Percentiles rank a stretch among this genome's conserved stretches.
Evolutionary conservation across 2,113 vertebrate species (phyloP).

Genomic region (Albula goreensis): DNA sequence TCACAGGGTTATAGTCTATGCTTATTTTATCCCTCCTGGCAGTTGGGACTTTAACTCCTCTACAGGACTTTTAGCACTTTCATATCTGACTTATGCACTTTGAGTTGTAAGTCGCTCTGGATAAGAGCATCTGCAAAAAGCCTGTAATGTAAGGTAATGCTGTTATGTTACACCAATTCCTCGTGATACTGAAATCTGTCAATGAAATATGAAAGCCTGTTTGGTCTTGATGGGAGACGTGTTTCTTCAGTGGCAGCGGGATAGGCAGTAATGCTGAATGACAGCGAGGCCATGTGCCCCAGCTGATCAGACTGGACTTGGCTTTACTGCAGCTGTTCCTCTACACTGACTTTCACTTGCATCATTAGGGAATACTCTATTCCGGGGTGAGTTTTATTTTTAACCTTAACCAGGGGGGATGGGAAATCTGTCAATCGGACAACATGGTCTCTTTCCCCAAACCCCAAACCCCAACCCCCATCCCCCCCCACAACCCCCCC

Average conservation of each 20-base stretch:
- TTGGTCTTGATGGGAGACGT: background rate
- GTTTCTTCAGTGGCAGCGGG: background rate
- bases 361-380: conserved; percentile 70
- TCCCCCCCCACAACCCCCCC: background rate
- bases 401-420: conserved; percentile 60
- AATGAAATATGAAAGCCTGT: background rate
- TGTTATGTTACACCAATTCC: no score
- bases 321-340: conserved; percentile 73
- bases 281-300: conserved; percentile 52
- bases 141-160: no score
- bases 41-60: no score
- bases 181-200: no score
- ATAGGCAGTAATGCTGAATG: conserved; percentile 37
- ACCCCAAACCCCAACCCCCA: no score
- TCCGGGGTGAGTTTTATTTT: conserved; percentile 67
- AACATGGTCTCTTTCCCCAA: conserved; percentile 39
- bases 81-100: no score
- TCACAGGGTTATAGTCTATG: no score
- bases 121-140: no score
- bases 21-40: no score
- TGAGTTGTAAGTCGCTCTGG: no score
- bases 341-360: conserved; percentile 53
- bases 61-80: no score
- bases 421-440: conserved; percentile 58
- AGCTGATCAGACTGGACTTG: conserved; percentile 66